Evolutionary conservation across 2,888 invertebrate species (phyloP), one percentile per base, ranked within the genome.

Genomic region (Euclidia mi): DNA sequence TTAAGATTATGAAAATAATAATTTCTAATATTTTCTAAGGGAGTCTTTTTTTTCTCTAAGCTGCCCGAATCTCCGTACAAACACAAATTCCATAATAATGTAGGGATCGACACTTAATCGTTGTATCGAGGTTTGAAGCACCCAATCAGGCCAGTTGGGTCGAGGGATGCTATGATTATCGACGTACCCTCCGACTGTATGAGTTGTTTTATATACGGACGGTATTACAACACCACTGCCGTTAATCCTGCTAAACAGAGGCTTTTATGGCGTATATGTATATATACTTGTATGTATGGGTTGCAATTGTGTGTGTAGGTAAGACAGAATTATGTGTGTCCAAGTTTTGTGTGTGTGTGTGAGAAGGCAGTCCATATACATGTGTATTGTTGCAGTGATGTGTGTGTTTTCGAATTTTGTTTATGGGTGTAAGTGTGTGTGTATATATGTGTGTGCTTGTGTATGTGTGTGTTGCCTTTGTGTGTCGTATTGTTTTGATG

Each of bases 71-170:
- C 12, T 43, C 40, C 31, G 43, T 20, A 46, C 51, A 41, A 43
- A 57, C 37, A 45, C 42, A 50, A 57, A 42, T 29, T 46, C 32
- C 46, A 43, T 47, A 43, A 47, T 32, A 38, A 38, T 34, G 43
- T 47, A 37, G 56, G 61, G 74, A 67, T 67, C 49, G 47, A 53
- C 58, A 48, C 52, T 60, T 71, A 73, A 69, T 71, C 69, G 60
- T 48, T 67, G 43, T 67, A 76, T 76, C 53, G 63, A 64, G 47
- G 53, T 63, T 73, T 71, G 66, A 73, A 76, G 69, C 69, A 74
- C 65, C 70, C 76, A 78, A 77, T 76, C 65, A 64, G 51, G 58
- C 45, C 57, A 71, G 45, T 66, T 67, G 63, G 62, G 71, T 55
- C 43, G 48, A 61, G 59, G 65, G 56, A 56, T 51, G 61, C 60